A percentile compares a stretch with the other conserved stretches of the same genome.
phyloP scores from a whole-genome alignment of 1,140 invertebrate genomes.

The Rhyacophila brunnea region DNA sequence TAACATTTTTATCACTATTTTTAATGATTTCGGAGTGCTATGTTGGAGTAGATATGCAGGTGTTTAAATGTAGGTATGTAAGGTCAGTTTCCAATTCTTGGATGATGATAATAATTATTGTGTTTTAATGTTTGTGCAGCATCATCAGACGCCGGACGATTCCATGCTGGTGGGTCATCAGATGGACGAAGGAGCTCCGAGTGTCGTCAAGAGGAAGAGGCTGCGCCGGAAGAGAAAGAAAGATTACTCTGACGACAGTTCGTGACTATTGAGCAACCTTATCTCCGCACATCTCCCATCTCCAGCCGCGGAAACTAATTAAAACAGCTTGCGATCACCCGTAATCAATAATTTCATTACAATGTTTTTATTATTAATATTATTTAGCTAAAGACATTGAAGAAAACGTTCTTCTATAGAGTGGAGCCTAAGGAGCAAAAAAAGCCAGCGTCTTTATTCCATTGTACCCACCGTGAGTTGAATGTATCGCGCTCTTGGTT shows the following conservation, averaged over 20 bases:
- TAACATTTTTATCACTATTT: background rate
- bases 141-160: constrained; percentile 10
- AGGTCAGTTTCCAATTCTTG: background rate
- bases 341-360: too few species aligned
- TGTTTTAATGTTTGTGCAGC: constrained; percentile 5
- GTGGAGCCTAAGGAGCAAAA: too few species aligned
- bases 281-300: too few species aligned
- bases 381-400: too few species aligned
- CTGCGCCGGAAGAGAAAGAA: constrained; percentile 1
- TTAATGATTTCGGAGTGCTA: background rate
- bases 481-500: too few species aligned
- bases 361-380: too few species aligned
- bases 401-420: too few species aligned
- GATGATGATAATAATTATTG: background rate
- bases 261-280: background rate
- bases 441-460: too few species aligned
- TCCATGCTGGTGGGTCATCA: constrained; percentile 16
- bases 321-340: too few species aligned
- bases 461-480: too few species aligned
- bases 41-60: background rate
- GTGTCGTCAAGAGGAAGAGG: constrained; percentile 5
- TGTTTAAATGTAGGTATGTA: background rate
- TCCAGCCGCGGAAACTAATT: too few species aligned
- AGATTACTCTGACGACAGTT: constrained; percentile 20
- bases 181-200: constrained; percentile 2